Evolutionary conservation across 2,888 invertebrate genomes (phyloP), one percentile per base, ranked within the genome.

Genomic region (Amphipyra berbera): DNA sequence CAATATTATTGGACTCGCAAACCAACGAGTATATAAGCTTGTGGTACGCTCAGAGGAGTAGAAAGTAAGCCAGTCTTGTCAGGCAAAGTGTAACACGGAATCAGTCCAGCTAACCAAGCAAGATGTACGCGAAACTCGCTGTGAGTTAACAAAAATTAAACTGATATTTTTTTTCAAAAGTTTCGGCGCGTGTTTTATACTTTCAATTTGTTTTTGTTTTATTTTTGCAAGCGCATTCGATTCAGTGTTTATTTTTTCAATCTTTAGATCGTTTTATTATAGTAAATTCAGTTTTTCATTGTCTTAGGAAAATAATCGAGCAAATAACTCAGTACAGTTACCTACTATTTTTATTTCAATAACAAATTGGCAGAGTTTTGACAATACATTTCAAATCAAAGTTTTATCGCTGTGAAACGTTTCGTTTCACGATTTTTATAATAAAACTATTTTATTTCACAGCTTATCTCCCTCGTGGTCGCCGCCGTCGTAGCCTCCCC

Each of bases 111-210:
- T 81, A 86, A 73, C 67, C 81, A 87, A 86, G 84, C 89, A 94
- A 90, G 86, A 94, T 94, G 94, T 92, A 93, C 94, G 90, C 94
- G 72, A 93, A 93, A 90, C 88, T 94, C 89, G 91, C 94, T 88
- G 94, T 94, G 90, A 94, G 94, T 72, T 64, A 13, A 13, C 6
- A 2, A 46, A 60, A 48, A 50, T 30, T 7, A 7, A 27, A 33
- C 46, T n/a, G n/a, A n/a, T n/a, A n/a, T n/a, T n/a, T 49, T 58
- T 37, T 35, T 12, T 13, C 52, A 45, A 0, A 13, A 0, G 44
- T 6, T 21, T 61, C 57, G 33, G 13, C 55, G 68, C 53, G 37
- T 35, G 42, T 21, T 56, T 60, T 15, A 21, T 21, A 21, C 9
- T 12, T 27, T 49, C 53, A 58, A 65, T 27, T 12, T n/a, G 38